These are phyloP conservation scores for Drosophila putrida DNA, from an alignment of 2,888 invertebrate genomes.

Conservation along the genomic window DNA sequence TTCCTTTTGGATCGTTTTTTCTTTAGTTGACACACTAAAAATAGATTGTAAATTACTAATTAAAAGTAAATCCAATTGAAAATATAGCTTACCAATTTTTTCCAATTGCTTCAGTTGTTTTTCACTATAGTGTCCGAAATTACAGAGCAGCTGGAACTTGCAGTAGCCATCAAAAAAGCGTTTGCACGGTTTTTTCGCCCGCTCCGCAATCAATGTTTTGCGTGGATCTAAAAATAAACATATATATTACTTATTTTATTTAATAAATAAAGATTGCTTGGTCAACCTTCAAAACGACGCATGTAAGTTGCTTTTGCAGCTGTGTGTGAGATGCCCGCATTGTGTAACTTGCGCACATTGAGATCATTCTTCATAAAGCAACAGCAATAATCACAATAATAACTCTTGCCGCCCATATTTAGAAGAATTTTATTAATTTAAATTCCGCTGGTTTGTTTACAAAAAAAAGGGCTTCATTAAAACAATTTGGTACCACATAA, in stretches of 20 bases:
- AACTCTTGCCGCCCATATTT: constrained; percentile 83
- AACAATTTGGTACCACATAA: neutral
- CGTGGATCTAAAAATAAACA: constrained; percentile 62
- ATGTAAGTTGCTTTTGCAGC: constrained; percentile 79
- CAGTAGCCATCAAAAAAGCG: constrained; percentile 76
- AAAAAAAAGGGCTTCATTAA: neutral
- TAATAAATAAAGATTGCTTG: neutral
- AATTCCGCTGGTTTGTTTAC: constrained; percentile 30
- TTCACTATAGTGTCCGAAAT: constrained; percentile 77
- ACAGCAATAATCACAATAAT: constrained; percentile 84
- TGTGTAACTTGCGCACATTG: constrained; percentile 83
- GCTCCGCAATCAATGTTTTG: constrained; percentile 66
- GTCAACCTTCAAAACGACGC: constrained; percentile 66
- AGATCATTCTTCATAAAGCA: constrained; percentile 84
- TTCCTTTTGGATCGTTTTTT: constrained; percentile 22
- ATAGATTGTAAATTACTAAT: neutral
- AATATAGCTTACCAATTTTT: constrained; percentile 62
- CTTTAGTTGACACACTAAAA: constrained; percentile 46
- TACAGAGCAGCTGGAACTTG: constrained; percentile 81
- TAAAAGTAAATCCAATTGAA: neutral
- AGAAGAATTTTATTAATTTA: neutral
- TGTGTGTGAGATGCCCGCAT: constrained; percentile 80
- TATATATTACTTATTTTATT: neutral
- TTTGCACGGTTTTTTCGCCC: constrained; percentile 67
- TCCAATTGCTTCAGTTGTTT: constrained; percentile 72